Base-by-base conservation (phyloP, 2,888 invertebrate genomes). In the Calliscelio sp. region DNA sequence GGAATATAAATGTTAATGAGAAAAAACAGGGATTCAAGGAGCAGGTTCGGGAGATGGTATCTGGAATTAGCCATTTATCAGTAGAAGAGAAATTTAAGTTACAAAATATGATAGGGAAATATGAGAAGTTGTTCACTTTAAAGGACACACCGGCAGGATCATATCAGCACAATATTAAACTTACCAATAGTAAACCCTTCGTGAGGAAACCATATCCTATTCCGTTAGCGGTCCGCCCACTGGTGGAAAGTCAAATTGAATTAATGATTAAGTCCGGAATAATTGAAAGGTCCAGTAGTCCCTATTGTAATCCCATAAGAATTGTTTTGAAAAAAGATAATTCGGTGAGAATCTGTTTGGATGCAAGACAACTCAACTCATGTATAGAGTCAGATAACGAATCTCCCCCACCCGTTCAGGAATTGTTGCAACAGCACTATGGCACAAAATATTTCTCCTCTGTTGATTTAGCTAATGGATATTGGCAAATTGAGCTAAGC, bases 291-390 rank as follows among this genome's bases (percentile, higher is more conserved):
- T 88, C 89, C 10, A 75, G 79, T 6, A 90, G 89, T 28, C 84
- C 87, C 0, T 91, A 88, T 80, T 86, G 89, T n/a, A 91, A 90
- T 53, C 91, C 90, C 0, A 65, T 91, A n/a, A 87, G 89, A 2
- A 88, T 89, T 6, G 89, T 89, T 0, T 38, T 85, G 41, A 92
- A 91, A 70, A 89, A 88, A 49, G 89, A 91, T 66, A 89, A 89
- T 0, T 73, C 84, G 8, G 81, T 91, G 3, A 55, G 91, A 25
- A 85, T 91, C n/a, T 90, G 90, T 81, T 68, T 91, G 8, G 91
- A 92, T 79, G 92, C 91, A n/a, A n/a, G n/a, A n/a, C n/a, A n/a
- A n/a, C n/a, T n/a, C n/a, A n/a, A n/a, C n/a, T n/a, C n/a, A n/a
- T 28, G 28, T 41, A 14, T 53, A 6, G 53, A 53, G 6, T 53